Conservation (phyloP, 1,140 invertebrate genomes). For the Drosophila kepulauana region DNA sequence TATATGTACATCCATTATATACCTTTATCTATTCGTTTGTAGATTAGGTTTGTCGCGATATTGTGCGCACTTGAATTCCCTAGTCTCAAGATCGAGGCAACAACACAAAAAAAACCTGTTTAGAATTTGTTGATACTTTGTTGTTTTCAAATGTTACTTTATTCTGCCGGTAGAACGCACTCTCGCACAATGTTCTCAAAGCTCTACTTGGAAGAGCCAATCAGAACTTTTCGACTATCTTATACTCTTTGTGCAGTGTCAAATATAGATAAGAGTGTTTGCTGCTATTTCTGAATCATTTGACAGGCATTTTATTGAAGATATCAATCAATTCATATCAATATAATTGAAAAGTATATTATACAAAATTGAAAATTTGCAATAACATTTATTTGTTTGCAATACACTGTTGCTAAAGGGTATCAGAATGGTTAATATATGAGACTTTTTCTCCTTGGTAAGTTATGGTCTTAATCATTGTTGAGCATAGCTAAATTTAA, state of each 20-base stretch:
- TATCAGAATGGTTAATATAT: no score
- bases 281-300: not conserved
- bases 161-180: not conserved
- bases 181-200: not conserved
- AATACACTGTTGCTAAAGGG: no score
- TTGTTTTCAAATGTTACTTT: slow-evolving; percentile 14
- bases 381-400: no score
- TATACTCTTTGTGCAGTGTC: not conserved
- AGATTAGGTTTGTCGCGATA: slow-evolving; percentile 22
- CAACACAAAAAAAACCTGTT: slow-evolving; percentile 16
- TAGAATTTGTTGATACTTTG: slow-evolving; percentile 3
- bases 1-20: not conserved
- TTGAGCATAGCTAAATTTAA: no score
- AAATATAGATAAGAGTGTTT: not conserved
- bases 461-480: no score
- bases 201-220: not conserved
- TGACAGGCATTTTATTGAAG: not conserved
- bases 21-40: slow-evolving; percentile 8
- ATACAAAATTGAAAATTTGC: no score
- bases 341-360: not conserved
- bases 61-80: slow-evolving; percentile 20
- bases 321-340: not conserved
- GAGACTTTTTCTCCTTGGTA: no score
- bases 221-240: not conserved
- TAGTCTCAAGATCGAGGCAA: not conserved